Evolutionary conservation across 2,888 invertebrate genomes (phyloP), one percentile per base, ranked within the genome.

Genomic region (Drosophila nigritarsus): DNA sequence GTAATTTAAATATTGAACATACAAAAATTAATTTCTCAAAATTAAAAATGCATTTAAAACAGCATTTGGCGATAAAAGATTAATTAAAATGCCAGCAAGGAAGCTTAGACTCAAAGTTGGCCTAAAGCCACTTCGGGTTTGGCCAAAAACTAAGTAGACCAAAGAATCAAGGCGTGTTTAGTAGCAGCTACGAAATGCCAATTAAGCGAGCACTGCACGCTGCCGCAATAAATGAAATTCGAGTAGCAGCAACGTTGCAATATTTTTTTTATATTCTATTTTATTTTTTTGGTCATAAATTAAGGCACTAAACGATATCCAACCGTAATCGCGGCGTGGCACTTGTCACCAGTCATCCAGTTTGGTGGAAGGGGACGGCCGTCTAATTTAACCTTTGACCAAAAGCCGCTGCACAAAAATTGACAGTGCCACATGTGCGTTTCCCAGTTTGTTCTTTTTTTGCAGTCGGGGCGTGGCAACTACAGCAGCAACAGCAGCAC

Each of bases 371-470:
- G 66, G 74, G 68, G 54, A 42, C 48, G 65, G 60, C 75, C 79
- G 76, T 85, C 83, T 90, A 72, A 88, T 88, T 90, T 85, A 85
- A 90, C 85, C 90, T 85, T 90, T 85, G 85, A 90, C 85, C 85
- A 85, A 85, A 85, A 65, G 89, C 85, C 85, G 90, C 90, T 88
- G 74, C 89, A 83, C 64, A 48, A 48, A 81, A 78, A 82, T 78
- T 64, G 65, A 48, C 42, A 59, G 65, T 73, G 73, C 65, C 73
- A 66, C 82, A 82, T 82, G 78, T 82, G 78, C 82, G 75, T 75
- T 83, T 80, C 73, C 40, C 64, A 62, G 38, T 79, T 48, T 18
- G 27, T 75, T 68, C 30, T 55, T 38, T 34, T 59, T 42, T 20
- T 60, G 20, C 3, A 45, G 1, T 24, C 45, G 61, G 65, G 86